Base-by-base conservation (phyloP, 2,797 vertebrate species). In the Sebastiscus albofasciatus region DNA sequence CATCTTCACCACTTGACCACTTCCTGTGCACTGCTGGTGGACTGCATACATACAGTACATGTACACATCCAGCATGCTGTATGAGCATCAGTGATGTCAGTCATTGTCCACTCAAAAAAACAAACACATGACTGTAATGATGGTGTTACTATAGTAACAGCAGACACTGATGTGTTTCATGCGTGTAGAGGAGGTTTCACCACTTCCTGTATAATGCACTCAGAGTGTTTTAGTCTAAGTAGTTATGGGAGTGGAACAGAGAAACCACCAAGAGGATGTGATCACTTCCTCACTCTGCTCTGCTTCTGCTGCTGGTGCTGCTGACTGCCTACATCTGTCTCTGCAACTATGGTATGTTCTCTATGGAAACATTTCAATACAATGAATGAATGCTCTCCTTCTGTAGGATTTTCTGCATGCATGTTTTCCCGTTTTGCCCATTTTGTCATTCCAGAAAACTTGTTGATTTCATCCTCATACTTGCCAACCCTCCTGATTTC, bases 241-340 rank as follows among this genome's bases (percentile, higher is more conserved):
- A 18, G 26, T 70, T 59, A 34, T 22, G 61, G 62, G 22, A 86
- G 65, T 68, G 29, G n/a, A 82, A 67, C 4, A 60, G 20, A 67
- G 18, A 87, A 81, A 71, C 52, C 76, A 80, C 72, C 6, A 29
- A 42, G 65, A 84, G 78, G 61, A 76, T 70, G 77, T 73, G 52
- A 36, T 36, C 36, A 64, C 62, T 85, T 87, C 77, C 70, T 64
- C 75, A 27, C 8, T 13, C 22, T 5, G 3, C 49, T 34, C 58
- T 29, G 8, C 36, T 39, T 39, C 60, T 24, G 34, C 60, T 27
- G 34, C 72, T 66, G 34, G 29, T 22, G 33, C n/a, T 39, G 31
- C 29, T 39, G 31, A 22, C 62, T 55, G 55, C 33, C 12, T 58
- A 10, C 65, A 64, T 80, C 56, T 64, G 18, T 72, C 31, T 75